These are phyloP conservation scores for Parascotia fuliginaria DNA, from an alignment of 2,888 invertebrate genomes.

Conservation along the genomic window DNA sequence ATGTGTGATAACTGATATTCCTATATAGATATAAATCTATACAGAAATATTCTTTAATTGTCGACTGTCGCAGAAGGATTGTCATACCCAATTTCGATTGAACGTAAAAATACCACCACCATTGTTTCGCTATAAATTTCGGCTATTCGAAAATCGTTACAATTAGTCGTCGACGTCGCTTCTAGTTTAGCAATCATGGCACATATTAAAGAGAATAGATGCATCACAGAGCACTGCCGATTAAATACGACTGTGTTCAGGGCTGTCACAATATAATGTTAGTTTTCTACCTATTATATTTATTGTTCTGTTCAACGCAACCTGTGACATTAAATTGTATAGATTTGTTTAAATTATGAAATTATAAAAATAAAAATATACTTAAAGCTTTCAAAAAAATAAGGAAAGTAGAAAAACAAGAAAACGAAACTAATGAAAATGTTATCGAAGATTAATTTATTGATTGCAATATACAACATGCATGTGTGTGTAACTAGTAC, in stretches of 20 bases:
- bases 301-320: no score
- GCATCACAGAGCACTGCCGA: constrained; percentile 53
- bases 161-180: constrained; percentile 43
- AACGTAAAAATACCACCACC: constrained; percentile 10
- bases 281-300: no score
- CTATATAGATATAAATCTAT: background rate
- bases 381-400: no score
- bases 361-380: no score
- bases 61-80: background rate
- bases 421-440: no score
- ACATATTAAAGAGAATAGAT: constrained; percentile 63
- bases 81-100: constrained; percentile 1
- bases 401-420: no score
- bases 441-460: no score
- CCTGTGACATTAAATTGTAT: no score
- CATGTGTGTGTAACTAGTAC: no score
- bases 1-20: no score
- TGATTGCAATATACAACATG: no score
- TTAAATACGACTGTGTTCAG: constrained; percentile 54
- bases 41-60: background rate
- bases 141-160: constrained; percentile 43
- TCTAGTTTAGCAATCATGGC: constrained; percentile 55
- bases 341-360: no score
- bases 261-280: constrained; percentile 28
- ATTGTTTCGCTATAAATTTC: constrained; percentile 42